These are phyloP conservation scores for Rhodinocichla rosea DNA, from an alignment of 2,113 vertebrate genomes.

Conservation along the genomic window DNA sequence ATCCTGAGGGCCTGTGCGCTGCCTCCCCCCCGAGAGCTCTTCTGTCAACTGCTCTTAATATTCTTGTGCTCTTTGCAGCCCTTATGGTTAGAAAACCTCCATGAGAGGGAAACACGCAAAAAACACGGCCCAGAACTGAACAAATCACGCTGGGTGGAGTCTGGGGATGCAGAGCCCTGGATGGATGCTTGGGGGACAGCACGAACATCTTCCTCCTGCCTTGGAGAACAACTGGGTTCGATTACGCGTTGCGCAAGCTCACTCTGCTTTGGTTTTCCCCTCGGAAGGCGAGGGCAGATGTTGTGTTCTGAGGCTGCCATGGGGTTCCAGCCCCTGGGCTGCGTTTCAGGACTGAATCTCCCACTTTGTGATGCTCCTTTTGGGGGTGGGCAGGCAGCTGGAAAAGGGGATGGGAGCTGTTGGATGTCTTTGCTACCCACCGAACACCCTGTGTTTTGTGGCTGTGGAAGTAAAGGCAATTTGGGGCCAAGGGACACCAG, in stretches of 20 bases:
- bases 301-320: background rate
- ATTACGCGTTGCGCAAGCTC: background rate
- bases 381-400: background rate
- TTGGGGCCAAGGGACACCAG: background rate
- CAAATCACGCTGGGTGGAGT: background rate
- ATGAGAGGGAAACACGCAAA: background rate
- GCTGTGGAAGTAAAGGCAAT: accelerated
- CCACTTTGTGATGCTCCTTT: background rate
- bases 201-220: background rate
- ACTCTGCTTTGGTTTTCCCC: background rate
- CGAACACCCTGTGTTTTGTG: accelerated
- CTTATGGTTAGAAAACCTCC: background rate
- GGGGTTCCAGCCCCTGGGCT: background rate
- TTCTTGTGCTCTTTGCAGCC: background rate
- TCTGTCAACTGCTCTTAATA: conserved; percentile 64
- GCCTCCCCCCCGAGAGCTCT: background rate
- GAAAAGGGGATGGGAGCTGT: background rate
- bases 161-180: background rate
- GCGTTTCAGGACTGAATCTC: background rate
- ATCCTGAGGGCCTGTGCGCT: background rate
- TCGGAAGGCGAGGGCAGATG: background rate
- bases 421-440: background rate
- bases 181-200: background rate
- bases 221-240: background rate
- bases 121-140: background rate